phyloP scores from a whole-genome alignment of 2,888 invertebrate species.

The Cephus pulcher region DNA sequence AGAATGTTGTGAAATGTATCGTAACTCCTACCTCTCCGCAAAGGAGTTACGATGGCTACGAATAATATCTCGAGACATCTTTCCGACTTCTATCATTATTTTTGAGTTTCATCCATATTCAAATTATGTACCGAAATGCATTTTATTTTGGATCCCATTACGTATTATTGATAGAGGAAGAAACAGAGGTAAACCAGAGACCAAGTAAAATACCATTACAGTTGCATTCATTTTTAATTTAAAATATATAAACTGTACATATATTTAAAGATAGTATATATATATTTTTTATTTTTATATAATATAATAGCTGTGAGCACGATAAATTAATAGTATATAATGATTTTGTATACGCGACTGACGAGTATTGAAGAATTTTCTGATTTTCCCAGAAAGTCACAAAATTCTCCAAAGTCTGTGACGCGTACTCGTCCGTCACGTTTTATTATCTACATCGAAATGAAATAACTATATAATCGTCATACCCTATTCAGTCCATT shows the following conservation, averaged over 20 bases:
- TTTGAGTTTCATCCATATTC: too few species aligned
- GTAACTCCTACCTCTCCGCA: too few species aligned
- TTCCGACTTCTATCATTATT: too few species aligned
- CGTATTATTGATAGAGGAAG: neutral
- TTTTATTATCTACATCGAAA: slow-evolving; percentile 33
- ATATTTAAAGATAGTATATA: slow-evolving; percentile 57
- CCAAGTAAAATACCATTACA: slow-evolving; percentile 26
- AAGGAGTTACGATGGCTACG: too few species aligned
- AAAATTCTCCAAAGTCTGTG: slow-evolving; percentile 2
- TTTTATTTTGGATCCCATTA: neutral
- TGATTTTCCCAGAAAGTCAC: slow-evolving; percentile 32
- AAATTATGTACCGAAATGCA: too few species aligned
- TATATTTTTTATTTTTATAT: slow-evolving; percentile 51
- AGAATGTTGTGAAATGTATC: too few species aligned
- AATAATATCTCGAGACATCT: too few species aligned
- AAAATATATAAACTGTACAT: slow-evolving; percentile 68
- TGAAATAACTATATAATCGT: slow-evolving; percentile 44
- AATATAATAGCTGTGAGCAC: slow-evolving; percentile 59
- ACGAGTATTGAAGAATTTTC: slow-evolving; percentile 47
- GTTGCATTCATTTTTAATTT: slow-evolving; percentile 65
- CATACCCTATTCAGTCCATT: slow-evolving; percentile 58
- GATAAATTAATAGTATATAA: slow-evolving; percentile 58
- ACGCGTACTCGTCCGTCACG: neutral
- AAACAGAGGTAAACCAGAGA: neutral
- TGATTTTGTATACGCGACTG: slow-evolving; percentile 53